A percentile compares a stretch with the other conserved stretches of the same genome.
These are phyloP conservation scores for Amblyopsis hoosieri DNA, from an alignment of 2,797 vertebrate genomes.

Conservation along the genomic window DNA sequence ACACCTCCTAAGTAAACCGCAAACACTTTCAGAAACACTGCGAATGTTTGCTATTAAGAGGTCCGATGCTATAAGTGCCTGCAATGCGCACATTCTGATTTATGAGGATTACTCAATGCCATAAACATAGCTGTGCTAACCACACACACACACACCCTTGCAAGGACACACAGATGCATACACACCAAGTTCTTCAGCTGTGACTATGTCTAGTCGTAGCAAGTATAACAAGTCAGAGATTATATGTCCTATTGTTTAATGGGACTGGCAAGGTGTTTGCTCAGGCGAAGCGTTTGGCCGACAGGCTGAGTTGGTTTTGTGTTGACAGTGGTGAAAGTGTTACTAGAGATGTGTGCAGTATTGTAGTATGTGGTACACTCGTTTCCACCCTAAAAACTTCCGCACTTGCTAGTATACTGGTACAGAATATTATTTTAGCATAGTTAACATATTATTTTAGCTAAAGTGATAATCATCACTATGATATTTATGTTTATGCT, in stretches of 20 bases:
- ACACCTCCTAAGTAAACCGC: slow-evolving; percentile 10
- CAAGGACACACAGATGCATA: slow-evolving; percentile 3
- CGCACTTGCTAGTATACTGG: too few species aligned
- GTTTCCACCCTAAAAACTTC: too few species aligned
- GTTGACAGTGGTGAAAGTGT: background rate
- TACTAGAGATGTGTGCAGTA: too few species aligned
- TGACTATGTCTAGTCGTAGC: slow-evolving; percentile 32
- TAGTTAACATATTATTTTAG: too few species aligned
- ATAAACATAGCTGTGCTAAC: background rate
- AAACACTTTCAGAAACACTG: background rate
- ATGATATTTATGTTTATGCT: too few species aligned
- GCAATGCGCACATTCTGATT: background rate
- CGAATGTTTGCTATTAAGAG: background rate
- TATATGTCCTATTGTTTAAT: slow-evolving; percentile 30
- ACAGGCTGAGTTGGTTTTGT: slow-evolving; percentile 34
- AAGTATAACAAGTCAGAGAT: slow-evolving; percentile 44
- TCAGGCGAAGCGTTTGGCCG: slow-evolving; percentile 35
- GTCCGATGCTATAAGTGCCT: too few species aligned
- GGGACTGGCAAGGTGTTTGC: slow-evolving; percentile 27
- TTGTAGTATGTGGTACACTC: too few species aligned
- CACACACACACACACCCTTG: background rate
- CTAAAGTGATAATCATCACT: too few species aligned
- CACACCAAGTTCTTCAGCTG: slow-evolving; percentile 7
- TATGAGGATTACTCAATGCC: background rate
- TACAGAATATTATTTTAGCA: too few species aligned